These are phyloP conservation scores for Gryllus longicercus DNA, from an alignment of 2,888 invertebrate genomes.

Conservation along the genomic window DNA sequence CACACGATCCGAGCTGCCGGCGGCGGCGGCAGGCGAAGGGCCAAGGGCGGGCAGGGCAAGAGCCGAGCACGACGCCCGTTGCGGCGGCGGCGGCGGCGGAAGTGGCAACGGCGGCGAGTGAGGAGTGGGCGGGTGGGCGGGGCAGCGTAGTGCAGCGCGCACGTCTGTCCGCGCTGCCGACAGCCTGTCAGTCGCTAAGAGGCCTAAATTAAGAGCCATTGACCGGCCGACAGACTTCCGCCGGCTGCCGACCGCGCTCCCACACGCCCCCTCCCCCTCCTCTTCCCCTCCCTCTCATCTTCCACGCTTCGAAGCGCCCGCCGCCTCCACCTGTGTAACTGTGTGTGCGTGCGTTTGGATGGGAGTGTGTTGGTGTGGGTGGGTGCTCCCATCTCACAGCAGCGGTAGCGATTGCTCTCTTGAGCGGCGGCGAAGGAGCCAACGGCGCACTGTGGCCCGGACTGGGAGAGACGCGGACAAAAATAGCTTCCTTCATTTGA, in stretches of 20 bases:
- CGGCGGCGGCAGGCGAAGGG: too few relatives aligned
- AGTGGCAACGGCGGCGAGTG: not conserved
- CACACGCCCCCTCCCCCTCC: not conserved
- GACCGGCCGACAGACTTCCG: slow-evolving; percentile 17
- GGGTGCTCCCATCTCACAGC: too few relatives aligned
- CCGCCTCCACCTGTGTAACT: not conserved
- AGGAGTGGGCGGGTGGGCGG: not conserved
- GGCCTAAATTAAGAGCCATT: slow-evolving; percentile 6
- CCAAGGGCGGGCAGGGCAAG: too few relatives aligned
- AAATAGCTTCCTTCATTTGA: too few relatives aligned
- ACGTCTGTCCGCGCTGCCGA: not conserved
- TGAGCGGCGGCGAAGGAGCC: too few relatives aligned
- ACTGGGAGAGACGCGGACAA: too few relatives aligned
- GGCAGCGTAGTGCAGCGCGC: too few relatives aligned
- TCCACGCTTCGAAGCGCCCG: not conserved
- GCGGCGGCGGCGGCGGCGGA: too few relatives aligned
- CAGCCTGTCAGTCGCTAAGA: not conserved
- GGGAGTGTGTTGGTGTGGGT: not conserved
- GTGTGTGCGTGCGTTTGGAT: not conserved
- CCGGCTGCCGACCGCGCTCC: slow-evolving; percentile 4
- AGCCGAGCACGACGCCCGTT: too few relatives aligned
- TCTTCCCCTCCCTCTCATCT: not conserved
- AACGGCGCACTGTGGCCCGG: too few relatives aligned
- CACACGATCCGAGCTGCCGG: too few relatives aligned
- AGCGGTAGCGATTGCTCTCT: too few relatives aligned